These are phyloP conservation scores for Lota lota DNA, from an alignment of 2,113 vertebrate genomes.

Conservation along the genomic window DNA sequence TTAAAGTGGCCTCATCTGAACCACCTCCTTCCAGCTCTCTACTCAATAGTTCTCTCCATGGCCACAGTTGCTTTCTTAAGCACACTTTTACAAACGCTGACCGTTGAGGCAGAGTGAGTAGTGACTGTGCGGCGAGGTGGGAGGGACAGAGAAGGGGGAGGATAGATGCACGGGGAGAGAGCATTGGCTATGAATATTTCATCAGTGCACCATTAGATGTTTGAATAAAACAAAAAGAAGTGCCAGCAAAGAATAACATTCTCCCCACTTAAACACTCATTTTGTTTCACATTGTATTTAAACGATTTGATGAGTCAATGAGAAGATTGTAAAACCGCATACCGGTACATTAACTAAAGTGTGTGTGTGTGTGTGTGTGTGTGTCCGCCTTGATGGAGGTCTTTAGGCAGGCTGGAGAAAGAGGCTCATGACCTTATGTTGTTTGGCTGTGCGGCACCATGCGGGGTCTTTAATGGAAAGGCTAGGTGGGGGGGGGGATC, in stretches of 20 bases:
- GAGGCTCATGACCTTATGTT: conserved; percentile 16
- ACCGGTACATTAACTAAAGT: not conserved
- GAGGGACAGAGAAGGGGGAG: not conserved
- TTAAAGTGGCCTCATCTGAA: too few species aligned
- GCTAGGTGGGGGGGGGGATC: conserved; percentile 6
- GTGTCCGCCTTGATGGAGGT: not conserved
- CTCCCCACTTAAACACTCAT: conserved; percentile 5
- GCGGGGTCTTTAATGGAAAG: conserved; percentile 8
- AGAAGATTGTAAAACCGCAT: not conserved
- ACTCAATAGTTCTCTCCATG: not conserved
- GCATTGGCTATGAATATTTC: conserved; percentile 44
- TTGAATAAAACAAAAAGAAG: conserved; percentile 39
- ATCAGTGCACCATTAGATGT: conserved; percentile 34
- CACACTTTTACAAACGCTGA: not conserved
- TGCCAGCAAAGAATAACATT: conserved; percentile 25
- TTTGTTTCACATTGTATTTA: too few species aligned
- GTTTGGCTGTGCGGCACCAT: conserved; percentile 17
- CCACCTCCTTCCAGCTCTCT: not conserved
- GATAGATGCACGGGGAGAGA: not conserved
- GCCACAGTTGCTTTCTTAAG: not conserved
- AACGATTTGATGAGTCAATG: not conserved
- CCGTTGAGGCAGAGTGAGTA: not conserved
- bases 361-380: not conserved
- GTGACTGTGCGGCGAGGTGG: conserved; percentile 11
- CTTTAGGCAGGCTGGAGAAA: conserved; percentile 13